Conservation (phyloP, 2,797 vertebrate genomes). For the Miichthys miiuy region DNA sequence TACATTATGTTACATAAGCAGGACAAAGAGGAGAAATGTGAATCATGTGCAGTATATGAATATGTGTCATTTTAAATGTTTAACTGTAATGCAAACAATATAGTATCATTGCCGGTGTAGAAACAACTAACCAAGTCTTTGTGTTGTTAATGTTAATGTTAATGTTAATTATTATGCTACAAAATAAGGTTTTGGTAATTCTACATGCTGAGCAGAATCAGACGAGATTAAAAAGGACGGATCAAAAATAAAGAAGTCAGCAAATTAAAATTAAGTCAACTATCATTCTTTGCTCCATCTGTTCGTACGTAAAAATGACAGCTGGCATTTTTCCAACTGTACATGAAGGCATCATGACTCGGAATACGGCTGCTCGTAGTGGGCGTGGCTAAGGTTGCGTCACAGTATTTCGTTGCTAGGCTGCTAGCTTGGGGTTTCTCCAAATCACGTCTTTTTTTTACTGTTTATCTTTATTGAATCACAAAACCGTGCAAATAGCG, state of each 20-base stretch:
- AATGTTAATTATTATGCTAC: too few species aligned
- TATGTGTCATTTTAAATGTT: neutral
- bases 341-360: constrained; percentile 18
- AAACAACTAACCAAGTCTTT: neutral
- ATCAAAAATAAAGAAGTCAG: neutral
- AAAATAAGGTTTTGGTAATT: neutral
- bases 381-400: constrained; percentile 55
- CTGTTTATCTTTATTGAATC: neutral
- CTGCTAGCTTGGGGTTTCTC: constrained; percentile 36
- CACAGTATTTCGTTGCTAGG: constrained; percentile 44
- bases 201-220: neutral
- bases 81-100: neutral
- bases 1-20: neutral
- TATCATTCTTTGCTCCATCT: too few species aligned
- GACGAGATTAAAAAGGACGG: neutral
- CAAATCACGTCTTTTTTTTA: neutral
- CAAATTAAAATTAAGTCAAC: neutral
- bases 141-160: neutral
- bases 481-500: neutral
- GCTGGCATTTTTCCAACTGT: neutral
- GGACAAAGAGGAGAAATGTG: neutral
- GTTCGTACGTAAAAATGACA: neutral
- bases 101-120: neutral
- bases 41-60: neutral
- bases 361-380: constrained; percentile 35